phyloP scores from a whole-genome alignment of 2,113 vertebrate species.

The Corydoras sp. region DNA sequence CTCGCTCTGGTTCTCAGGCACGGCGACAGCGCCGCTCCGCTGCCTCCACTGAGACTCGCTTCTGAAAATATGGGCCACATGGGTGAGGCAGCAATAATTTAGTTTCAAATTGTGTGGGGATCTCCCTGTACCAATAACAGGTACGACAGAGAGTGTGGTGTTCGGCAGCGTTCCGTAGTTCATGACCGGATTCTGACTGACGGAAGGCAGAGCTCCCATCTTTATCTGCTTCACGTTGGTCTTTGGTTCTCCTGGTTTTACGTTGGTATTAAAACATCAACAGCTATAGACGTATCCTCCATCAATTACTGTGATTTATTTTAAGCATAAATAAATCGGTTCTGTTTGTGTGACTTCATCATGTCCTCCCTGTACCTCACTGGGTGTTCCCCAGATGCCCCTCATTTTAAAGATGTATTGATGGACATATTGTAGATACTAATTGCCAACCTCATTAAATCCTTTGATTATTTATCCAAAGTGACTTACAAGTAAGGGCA shows the following conservation, averaged over 20 bases:
- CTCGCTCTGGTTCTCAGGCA: slow-evolving; percentile 39
- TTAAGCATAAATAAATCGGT: too few species aligned
- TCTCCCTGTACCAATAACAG: slow-evolving; percentile 17
- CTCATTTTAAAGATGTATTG: too few species aligned
- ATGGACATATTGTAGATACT: too few species aligned
- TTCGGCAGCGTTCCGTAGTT: background rate
- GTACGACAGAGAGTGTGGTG: background rate
- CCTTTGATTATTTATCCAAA: too few species aligned
- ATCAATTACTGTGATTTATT: too few species aligned
- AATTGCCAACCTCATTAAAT: too few species aligned
- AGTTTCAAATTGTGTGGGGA: slow-evolving; percentile 48
- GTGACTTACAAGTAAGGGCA: too few species aligned
- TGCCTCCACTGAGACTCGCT: slow-evolving; percentile 34
- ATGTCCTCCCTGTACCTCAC: too few species aligned
- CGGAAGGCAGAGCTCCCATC: background rate
- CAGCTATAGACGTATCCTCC: too few species aligned
- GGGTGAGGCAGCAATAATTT: slow-evolving; percentile 40
- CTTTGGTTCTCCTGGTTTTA: background rate
- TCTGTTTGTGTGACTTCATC: too few species aligned
- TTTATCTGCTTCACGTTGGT: background rate
- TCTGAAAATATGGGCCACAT: slow-evolving; percentile 22
- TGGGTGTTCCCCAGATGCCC: too few species aligned
- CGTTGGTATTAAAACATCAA: background rate
- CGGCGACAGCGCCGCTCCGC: slow-evolving; percentile 41
- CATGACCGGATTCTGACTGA: slow-evolving; percentile 6